phyloP scores from a whole-genome alignment of 1,140 invertebrate genomes.

The Euwallacea fornicatus region DNA sequence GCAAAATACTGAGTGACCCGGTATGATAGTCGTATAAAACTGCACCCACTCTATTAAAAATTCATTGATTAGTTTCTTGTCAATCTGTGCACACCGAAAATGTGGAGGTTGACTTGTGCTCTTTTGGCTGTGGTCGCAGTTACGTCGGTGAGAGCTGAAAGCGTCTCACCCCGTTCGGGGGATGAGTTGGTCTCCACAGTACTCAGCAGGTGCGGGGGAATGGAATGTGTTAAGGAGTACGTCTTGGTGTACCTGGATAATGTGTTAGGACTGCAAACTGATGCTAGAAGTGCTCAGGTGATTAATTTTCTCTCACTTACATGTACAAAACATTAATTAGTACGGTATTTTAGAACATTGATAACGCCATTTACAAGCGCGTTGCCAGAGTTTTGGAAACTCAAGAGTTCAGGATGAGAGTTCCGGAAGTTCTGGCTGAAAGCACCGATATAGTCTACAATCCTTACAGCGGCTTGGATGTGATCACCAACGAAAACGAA shows the following conservation, averaged over 20 bases:
- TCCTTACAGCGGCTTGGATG: constrained; percentile 66
- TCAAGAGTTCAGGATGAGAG: constrained; percentile 68
- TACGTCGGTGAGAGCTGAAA: constrained; percentile 55
- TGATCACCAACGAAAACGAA: constrained; percentile 58
- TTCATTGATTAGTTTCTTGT: constrained; percentile 42
- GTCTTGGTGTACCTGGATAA: constrained; percentile 72
- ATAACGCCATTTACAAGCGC: constrained; percentile 73
- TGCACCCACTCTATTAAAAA: constrained; percentile 50
- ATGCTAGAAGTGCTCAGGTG: constrained; percentile 52
- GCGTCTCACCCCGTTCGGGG: constrained; percentile 61
- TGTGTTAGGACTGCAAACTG: constrained; percentile 64
- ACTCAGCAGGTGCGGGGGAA: constrained; percentile 70
- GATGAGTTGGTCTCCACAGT: constrained; percentile 71
- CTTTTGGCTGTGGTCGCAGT: constrained; percentile 55
- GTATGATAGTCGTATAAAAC: constrained; percentile 51
- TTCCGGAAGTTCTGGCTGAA: constrained; percentile 74
- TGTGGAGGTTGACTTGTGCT: constrained; percentile 52
- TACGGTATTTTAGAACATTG: constrained; percentile 59
- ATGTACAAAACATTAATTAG: constrained; percentile 1
- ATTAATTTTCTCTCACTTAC: neutral
- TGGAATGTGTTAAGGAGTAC: constrained; percentile 71
- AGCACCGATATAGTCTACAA: constrained; percentile 67
- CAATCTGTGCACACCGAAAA: constrained; percentile 42
- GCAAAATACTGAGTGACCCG: constrained; percentile 41
- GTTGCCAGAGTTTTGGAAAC: constrained; percentile 67